These are phyloP conservation scores for Sinella curviseta DNA, from an alignment of 1,140 invertebrate genomes.

Conservation along the genomic window DNA sequence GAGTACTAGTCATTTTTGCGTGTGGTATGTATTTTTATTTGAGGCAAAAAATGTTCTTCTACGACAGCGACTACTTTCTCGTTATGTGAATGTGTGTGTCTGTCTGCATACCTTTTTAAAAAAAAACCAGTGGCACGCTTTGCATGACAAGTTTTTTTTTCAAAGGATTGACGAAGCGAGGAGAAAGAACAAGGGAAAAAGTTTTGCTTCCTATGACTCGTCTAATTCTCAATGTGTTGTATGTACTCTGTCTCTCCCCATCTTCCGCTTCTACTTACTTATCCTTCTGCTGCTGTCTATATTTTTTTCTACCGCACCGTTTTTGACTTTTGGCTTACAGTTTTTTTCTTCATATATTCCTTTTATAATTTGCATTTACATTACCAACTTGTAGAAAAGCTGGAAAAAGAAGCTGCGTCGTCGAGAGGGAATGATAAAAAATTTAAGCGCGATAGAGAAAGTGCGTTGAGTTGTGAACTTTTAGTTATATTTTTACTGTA, in stretches of 20 bases:
- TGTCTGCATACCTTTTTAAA: background rate
- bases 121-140: background rate
- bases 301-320: background rate
- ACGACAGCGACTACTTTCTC: too few relatives aligned
- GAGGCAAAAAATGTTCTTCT: too few relatives aligned
- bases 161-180: too few relatives aligned
- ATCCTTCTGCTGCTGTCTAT: background rate
- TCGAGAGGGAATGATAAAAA: too few relatives aligned
- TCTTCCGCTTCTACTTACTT: too few relatives aligned
- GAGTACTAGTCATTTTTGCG: background rate
- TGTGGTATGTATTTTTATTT: background rate
- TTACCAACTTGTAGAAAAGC: background rate
- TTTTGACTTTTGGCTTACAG: background rate
- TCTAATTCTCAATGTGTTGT: too few relatives aligned
- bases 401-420: background rate
- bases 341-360: too few relatives aligned
- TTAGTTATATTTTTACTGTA: too few relatives aligned
- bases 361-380: background rate
- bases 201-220: too few relatives aligned
- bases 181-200: background rate
- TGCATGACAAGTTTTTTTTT: background rate
- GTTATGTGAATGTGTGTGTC: background rate
- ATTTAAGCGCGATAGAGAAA: too few relatives aligned
- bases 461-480: too few relatives aligned
- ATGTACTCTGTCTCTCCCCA: too few relatives aligned